Base-by-base conservation (phyloP, 2,888 invertebrate species). In the Cylloceria caligata region DNA sequence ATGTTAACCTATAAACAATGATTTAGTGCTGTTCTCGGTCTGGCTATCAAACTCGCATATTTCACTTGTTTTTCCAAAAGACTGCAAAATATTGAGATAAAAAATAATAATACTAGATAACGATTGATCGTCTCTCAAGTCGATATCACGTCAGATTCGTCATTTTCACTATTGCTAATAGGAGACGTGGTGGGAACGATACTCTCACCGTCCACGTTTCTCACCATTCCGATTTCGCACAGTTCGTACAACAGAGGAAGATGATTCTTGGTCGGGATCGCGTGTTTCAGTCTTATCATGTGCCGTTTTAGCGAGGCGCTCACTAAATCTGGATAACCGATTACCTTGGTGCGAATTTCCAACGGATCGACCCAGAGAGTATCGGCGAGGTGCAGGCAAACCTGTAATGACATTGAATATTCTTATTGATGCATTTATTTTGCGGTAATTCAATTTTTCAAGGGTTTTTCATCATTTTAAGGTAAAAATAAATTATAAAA, bases 361-460 rank as follows among this genome's bases (percentile, higher is more conserved):
- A 96, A 89, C 2, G 95, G 95, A 71, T 96, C 94, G 0, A 96
- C 93, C 94, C 96, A 96, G 45, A 96, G 88, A 0, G 94, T 94
- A 81, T 95, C 94, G 0, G 94, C 95, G 34, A 96, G 88, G 65
- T 95, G 94, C 83, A 96, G 89, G 6, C 92, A 90, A 45, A 96
- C 93, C 89, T 94, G 52, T 9, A 21, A 64, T 24, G 36, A 62
- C 42, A 16, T 19, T 49, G 2, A 6, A 36, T 16, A 47, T 16
- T 2, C 3, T 4, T 55, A 11, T 67, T 11, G 13, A 19, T 27
- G 13, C 55, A 24, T 24, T n/a, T 36, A 52, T 69, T 49, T 67
- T 57, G 62, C 74, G n/a, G 42, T 75, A 52, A 19, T 49, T 19
- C 16, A 3, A 49, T 5, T 24, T 24, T n/a, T n/a, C n/a, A n/a